Percentiles rank a stretch among this genome's conserved stretches.
Conservation (phyloP, 2,113 vertebrate genomes). For the Embiotoca jacksoni region DNA sequence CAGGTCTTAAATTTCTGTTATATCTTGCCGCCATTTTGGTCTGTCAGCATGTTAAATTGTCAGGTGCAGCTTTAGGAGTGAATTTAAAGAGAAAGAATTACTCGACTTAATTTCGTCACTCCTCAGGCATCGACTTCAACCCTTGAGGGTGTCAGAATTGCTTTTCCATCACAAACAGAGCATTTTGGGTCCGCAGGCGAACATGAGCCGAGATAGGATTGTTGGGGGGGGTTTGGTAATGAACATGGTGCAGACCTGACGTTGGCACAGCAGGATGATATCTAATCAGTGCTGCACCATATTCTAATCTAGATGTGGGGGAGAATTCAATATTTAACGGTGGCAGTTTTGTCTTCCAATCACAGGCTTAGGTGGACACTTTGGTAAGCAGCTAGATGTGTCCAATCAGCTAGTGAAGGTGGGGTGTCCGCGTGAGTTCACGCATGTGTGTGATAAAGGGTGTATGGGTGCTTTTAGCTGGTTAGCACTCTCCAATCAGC, state of each 20-base stretch:
- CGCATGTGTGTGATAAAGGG: constrained; percentile 25
- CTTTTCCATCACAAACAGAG: constrained; percentile 61
- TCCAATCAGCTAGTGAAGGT: constrained; percentile 64
- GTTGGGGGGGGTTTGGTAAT: constrained; percentile 40
- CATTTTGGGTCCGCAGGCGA: constrained; percentile 45
- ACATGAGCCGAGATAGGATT: constrained; percentile 32
- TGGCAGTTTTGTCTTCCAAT: constrained; percentile 68
- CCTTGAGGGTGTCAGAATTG: constrained; percentile 57
- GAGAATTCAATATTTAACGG: constrained; percentile 63
- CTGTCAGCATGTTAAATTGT: constrained; percentile 53
- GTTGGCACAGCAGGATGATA: constrained; percentile 60
- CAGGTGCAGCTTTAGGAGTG: constrained; percentile 52
- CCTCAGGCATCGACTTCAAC: constrained; percentile 49
- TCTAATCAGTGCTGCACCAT: constrained; percentile 68
- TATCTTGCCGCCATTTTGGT: constrained; percentile 23
- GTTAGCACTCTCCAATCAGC: constrained; percentile 56
- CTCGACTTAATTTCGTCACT: constrained; percentile 70
- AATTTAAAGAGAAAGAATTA: constrained; percentile 55
- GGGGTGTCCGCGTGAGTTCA: constrained; percentile 49
- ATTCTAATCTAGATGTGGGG: constrained; percentile 64
- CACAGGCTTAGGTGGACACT: constrained; percentile 58
- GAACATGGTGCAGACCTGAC: constrained; percentile 48
- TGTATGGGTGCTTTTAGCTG: constrained; percentile 46
- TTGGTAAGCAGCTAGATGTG: constrained; percentile 60
- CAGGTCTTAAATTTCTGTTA: constrained; percentile 42